Conservation (phyloP, 2,797 vertebrate species). For the Gastrophryne carolinensis region DNA sequence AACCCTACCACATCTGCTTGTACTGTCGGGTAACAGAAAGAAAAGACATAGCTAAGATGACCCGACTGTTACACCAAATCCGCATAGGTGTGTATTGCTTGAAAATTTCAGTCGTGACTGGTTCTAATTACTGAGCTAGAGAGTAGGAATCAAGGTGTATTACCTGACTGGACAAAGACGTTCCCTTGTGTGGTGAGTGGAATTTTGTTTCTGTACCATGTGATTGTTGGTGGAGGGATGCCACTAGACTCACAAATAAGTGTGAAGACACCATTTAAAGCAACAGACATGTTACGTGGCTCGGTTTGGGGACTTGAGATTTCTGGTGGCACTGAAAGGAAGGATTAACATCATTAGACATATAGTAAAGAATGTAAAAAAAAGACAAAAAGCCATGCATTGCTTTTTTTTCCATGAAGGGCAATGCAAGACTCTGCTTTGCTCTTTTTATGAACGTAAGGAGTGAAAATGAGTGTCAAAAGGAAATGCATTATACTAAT, state of each 20-base stretch:
- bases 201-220: conserved; percentile 61
- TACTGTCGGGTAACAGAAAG: no score
- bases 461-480: no score
- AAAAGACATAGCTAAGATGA: no score
- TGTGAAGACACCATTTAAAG: conserved; percentile 59
- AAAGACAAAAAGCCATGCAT: background rate
- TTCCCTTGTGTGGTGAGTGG: conserved; percentile 54
- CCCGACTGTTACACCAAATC: no score
- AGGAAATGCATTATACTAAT: no score
- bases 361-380: no score
- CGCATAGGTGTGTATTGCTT: no score
- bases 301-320: conserved; percentile 43
- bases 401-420: background rate
- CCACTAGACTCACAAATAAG: conserved; percentile 67
- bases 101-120: no score
- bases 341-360: background rate
- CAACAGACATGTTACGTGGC: conserved; percentile 37
- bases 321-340: conserved; percentile 63
- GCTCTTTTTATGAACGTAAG: no score
- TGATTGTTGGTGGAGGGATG: conserved; percentile 58
- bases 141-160: conserved; percentile 34
- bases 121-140: no score
- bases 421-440: no score
- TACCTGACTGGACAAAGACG: conserved; percentile 63
- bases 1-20: no score